These are phyloP conservation scores for Balanococcus diminutus DNA, from an alignment of 2,888 invertebrate genomes.

Conservation along the genomic window DNA sequence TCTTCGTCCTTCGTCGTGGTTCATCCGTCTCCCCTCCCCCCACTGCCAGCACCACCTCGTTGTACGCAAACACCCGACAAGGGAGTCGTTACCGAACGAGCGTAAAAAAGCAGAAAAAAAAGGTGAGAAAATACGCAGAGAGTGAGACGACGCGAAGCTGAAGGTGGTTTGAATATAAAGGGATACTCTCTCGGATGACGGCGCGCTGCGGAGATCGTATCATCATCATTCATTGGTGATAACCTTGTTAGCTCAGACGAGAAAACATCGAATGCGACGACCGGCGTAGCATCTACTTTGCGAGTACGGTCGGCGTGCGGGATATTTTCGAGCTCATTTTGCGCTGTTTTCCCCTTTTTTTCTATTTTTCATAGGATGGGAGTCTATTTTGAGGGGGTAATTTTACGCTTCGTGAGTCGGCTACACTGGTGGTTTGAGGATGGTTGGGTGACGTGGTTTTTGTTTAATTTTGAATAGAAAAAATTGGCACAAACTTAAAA, in stretches of 20 bases:
- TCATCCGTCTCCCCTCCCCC: too few relatives aligned
- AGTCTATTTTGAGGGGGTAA: neutral
- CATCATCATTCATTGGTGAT: constrained; percentile 38
- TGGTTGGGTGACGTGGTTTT: too few relatives aligned
- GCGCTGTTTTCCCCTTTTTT: neutral
- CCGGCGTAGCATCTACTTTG: neutral
- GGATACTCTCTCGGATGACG: constrained; percentile 36
- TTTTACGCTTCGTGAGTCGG: constrained; percentile 19
- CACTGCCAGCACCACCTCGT: too few relatives aligned
- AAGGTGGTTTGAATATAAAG: constrained; percentile 32
- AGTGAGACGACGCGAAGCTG: neutral
- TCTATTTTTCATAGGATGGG: neutral
- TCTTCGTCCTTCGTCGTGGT: neutral
- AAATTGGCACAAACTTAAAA: neutral
- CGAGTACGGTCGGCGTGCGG: neutral
- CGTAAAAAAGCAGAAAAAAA: neutral
- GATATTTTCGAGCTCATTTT: neutral
- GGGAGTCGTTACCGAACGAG: neutral
- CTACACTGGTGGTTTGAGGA: neutral
- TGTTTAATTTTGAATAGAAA: too few relatives aligned
- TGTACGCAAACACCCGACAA: constrained; percentile 9
- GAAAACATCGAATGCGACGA: neutral
- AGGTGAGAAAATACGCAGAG: neutral
- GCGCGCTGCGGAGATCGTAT: constrained; percentile 9
- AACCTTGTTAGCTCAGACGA: constrained; percentile 40